phyloP scores from a whole-genome alignment of 2,113 vertebrate species.

The Cephalopterus ornatus region DNA sequence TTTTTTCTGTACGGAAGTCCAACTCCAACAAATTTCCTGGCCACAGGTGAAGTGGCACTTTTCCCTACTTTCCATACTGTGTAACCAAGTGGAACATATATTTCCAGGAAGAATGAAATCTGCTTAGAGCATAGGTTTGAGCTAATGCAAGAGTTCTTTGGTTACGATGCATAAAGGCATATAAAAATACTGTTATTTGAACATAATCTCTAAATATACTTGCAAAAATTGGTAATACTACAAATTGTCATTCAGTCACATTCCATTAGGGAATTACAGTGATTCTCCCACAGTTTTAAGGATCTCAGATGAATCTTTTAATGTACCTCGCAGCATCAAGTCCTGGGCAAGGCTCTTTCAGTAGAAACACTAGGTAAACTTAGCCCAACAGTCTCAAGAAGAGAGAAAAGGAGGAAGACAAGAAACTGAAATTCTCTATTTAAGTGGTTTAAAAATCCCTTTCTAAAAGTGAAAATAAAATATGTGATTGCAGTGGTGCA shows the following conservation, averaged over 20 bases:
- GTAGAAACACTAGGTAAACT: background rate
- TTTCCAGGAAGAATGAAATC: background rate
- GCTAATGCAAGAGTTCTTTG: background rate
- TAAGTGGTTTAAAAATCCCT: background rate
- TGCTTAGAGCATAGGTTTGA: background rate
- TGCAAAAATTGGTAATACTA: background rate
- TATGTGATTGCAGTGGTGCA: background rate
- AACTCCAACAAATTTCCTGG: background rate
- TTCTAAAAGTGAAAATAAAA: background rate
- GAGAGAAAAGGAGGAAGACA: rapidly evolving
- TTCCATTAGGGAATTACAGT: background rate
- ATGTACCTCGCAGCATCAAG: background rate
- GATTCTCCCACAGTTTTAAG: background rate
- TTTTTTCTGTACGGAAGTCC: background rate
- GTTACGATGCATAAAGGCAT: background rate
- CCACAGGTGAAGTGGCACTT: background rate
- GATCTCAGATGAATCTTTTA: background rate
- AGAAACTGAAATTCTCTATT: background rate
- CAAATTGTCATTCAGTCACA: background rate
- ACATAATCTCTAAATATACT: background rate
- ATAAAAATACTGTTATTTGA: background rate
- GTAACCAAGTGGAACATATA: background rate
- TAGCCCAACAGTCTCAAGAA: background rate
- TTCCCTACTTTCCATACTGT: background rate
- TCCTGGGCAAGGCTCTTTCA: background rate